These are phyloP conservation scores for Heliconius hortense DNA, from an alignment of 2,888 invertebrate species.

Conservation along the genomic window DNA sequence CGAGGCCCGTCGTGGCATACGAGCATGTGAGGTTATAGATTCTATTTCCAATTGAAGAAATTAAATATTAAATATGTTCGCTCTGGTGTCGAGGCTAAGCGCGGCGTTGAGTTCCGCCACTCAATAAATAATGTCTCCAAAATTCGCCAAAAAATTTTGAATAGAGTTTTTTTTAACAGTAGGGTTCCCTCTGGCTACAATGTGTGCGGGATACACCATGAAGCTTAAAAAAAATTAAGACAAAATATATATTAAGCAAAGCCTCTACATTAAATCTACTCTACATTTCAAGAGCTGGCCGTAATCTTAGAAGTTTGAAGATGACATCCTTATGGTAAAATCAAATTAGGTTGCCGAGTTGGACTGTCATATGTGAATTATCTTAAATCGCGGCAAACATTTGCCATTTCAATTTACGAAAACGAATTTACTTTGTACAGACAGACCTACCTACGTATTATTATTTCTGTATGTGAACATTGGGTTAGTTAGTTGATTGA, in stretches of 20 bases:
- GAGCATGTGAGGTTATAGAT: not conserved
- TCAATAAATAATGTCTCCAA: too few species aligned
- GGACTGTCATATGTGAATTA: conserved; percentile 43
- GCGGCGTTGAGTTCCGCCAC: not conserved
- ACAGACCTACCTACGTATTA: not conserved
- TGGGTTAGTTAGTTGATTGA: too few species aligned
- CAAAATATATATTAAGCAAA: not conserved
- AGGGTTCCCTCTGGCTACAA: too few species aligned
- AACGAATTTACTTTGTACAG: conserved; percentile 24
- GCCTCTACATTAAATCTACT: conserved; percentile 26
- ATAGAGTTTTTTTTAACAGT: too few species aligned
- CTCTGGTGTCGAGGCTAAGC: not conserved
- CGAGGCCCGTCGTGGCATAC: not conserved
- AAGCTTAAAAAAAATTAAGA: not conserved
- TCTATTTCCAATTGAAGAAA: not conserved
- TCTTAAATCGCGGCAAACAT: conserved; percentile 38
- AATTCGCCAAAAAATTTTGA: too few species aligned
- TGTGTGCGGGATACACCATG: not conserved
- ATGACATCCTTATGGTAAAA: conserved; percentile 45
- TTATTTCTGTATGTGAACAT: not conserved
- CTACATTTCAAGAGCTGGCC: conserved; percentile 36
- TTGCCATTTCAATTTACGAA: conserved; percentile 38
- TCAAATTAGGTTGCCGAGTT: conserved; percentile 45
- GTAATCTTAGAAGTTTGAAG: conserved; percentile 45
- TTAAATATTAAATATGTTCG: not conserved